Evolutionary conservation across 2,888 invertebrate genomes (phyloP).

Genomic region (Sesia bembeciformis): DNA sequence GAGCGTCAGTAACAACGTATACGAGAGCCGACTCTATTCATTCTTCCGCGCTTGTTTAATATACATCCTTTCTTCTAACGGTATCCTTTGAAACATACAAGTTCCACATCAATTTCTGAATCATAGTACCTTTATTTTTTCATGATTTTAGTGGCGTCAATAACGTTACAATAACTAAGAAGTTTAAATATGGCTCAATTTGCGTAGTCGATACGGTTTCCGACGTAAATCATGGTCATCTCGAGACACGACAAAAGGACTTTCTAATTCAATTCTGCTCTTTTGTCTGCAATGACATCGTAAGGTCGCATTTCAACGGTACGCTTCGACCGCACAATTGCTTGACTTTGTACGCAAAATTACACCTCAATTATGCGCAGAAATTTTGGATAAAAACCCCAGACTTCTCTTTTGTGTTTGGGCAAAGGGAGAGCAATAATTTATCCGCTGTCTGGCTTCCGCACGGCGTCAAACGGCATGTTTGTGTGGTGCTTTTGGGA

Average conservation of each 20-base stretch:
- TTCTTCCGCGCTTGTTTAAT: constrained; percentile 25
- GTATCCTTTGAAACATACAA: constrained; percentile 28
- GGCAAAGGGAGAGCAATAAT: constrained; percentile 45
- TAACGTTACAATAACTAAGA: constrained; percentile 25
- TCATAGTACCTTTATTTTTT: constrained; percentile 19
- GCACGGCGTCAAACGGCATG: constrained; percentile 37
- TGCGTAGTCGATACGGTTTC: constrained; percentile 17
- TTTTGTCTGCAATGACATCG: constrained; percentile 24
- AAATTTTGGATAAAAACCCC: constrained; percentile 34
- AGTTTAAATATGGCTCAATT: constrained; percentile 33
- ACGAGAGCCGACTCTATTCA: constrained; percentile 18
- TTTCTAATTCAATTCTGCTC: constrained; percentile 47
- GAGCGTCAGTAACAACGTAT: constrained; percentile 30
- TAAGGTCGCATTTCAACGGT: constrained; percentile 31
- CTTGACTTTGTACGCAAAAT: constrained; percentile 48
- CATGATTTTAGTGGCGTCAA: constrained; percentile 27
- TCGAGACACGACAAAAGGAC: constrained; percentile 39
- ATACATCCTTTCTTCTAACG: constrained; percentile 20
- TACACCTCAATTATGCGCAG: constrained; percentile 59
- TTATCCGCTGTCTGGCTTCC: constrained; percentile 51
- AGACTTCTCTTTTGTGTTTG: constrained; percentile 39
- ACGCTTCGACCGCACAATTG: constrained; percentile 32
- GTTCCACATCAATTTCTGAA: too few relatives aligned
- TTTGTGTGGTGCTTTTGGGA: constrained; percentile 26
- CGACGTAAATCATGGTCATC: constrained; percentile 53